phyloP scores from a whole-genome alignment of 2,797 vertebrate genomes.

The Rhabdophis nuchalis region DNA sequence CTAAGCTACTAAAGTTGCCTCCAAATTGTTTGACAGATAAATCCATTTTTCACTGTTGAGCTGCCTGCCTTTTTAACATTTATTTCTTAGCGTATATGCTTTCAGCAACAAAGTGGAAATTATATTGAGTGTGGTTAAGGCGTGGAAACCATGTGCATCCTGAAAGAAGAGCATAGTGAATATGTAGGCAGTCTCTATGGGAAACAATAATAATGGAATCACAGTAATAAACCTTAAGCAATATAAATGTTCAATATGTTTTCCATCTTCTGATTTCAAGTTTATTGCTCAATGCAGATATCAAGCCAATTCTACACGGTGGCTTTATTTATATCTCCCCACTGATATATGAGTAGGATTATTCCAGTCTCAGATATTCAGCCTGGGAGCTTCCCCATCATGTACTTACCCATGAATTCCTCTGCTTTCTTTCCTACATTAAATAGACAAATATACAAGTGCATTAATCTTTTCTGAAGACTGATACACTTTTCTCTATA shows the following conservation, averaged over 20 bases:
- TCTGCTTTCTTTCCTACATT: neutral
- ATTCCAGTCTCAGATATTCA: neutral
- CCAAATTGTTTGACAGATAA: slow-evolving; percentile 36
- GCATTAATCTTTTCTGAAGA: neutral
- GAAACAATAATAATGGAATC: neutral
- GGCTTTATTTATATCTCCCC: neutral
- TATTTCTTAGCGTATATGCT: slow-evolving; percentile 34
- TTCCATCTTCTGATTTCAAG: neutral
- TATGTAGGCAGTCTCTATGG: neutral
- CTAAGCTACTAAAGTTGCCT: slow-evolving; percentile 33
- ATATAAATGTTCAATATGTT: neutral
- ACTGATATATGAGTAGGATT: neutral
- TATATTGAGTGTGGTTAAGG: slow-evolving; percentile 18
- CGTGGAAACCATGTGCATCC: slow-evolving; percentile 28
- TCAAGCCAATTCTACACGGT: neutral
- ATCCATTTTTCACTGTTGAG: slow-evolving; percentile 31
- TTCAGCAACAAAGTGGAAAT: slow-evolving; percentile 46
- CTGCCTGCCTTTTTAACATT: slow-evolving; percentile 22
- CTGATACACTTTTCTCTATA: neutral
- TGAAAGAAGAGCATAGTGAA: slow-evolving; percentile 32
- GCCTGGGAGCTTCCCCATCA: neutral
- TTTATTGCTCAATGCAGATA: neutral
- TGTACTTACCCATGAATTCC: neutral
- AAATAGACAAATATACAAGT: neutral
- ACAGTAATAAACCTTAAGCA: neutral